These are phyloP conservation scores for Steromphala cineraria DNA, from an alignment of 2,888 invertebrate genomes.

Conservation along the genomic window DNA sequence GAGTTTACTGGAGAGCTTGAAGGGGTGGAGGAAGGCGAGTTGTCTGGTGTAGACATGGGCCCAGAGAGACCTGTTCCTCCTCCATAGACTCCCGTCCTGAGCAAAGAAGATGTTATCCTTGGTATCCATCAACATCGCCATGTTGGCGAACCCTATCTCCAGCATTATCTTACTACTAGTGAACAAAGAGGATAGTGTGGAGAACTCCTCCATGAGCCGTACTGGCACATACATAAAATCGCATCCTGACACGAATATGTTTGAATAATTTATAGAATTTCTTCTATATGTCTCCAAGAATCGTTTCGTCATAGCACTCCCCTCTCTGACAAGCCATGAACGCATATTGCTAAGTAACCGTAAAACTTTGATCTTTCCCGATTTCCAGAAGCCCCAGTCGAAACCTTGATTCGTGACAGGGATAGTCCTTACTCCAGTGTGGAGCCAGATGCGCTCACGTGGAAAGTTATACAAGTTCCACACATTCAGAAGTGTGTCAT, in stretches of 20 bases:
- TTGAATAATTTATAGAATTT: not conserved
- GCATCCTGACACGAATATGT: not conserved
- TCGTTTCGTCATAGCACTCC: no score
- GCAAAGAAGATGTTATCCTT: not conserved
- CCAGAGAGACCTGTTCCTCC: not conserved
- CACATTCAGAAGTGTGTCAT: not conserved
- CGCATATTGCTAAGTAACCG: not conserved
- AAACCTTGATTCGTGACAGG: not conserved
- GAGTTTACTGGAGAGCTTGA: not conserved
- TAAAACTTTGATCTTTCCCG: not conserved
- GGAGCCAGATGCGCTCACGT: not conserved
- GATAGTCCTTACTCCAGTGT: not conserved
- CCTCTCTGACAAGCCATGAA: not conserved
- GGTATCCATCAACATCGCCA: not conserved
- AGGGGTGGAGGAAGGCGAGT: not conserved
- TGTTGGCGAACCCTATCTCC: not conserved
- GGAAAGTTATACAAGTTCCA: not conserved
- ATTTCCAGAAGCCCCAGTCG: not conserved
- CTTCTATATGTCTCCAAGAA: not conserved
- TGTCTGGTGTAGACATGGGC: not conserved
- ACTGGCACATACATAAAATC: not conserved
- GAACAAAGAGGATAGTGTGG: not conserved
- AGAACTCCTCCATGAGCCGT: not conserved
- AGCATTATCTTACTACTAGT: not conserved
- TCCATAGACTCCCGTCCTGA: not conserved